A percentile compares a stretch with the other conserved stretches of the same genome.
phyloP scores from a whole-genome alignment of 2,888 invertebrate genomes.

The Cacoxenus indagator region DNA sequence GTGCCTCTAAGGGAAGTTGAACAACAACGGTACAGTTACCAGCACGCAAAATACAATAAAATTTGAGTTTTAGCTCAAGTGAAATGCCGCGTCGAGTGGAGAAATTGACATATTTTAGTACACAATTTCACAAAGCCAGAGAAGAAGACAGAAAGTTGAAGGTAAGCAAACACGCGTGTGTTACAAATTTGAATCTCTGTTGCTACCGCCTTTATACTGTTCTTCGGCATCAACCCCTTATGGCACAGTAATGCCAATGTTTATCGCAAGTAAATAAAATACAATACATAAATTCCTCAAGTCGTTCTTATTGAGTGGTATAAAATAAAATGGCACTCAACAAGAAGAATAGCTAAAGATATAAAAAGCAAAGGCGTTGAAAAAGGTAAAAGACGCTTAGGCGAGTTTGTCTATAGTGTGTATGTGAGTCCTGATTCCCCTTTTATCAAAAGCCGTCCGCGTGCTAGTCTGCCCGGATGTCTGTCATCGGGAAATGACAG shows the following conservation, averaged over 20 bases:
- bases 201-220: background rate
- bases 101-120: background rate
- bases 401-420: background rate
- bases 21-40: background rate
- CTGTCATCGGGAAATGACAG: slow-evolving; percentile 60
- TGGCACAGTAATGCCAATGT: background rate
- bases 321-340: background rate
- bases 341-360: slow-evolving; percentile 2
- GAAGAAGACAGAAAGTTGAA: background rate
- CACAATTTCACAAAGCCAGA: background rate
- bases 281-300: slow-evolving; percentile 20
- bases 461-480: slow-evolving; percentile 30
- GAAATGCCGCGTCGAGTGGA: background rate
- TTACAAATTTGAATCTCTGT: slow-evolving; percentile 10
- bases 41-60: background rate
- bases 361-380: background rate
- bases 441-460: background rate
- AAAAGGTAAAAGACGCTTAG: slow-evolving; percentile 11
- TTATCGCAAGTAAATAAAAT: slow-evolving; percentile 12
- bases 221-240: background rate
- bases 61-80: background rate
- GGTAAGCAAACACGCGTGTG: background rate
- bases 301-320: background rate
- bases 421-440: background rate
- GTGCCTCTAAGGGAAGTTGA: slow-evolving; percentile 14